Percentiles rank a stretch among this genome's conserved stretches.
Conservation (phyloP, 2,797 vertebrate genomes). For the Sciurus vulgaris region DNA sequence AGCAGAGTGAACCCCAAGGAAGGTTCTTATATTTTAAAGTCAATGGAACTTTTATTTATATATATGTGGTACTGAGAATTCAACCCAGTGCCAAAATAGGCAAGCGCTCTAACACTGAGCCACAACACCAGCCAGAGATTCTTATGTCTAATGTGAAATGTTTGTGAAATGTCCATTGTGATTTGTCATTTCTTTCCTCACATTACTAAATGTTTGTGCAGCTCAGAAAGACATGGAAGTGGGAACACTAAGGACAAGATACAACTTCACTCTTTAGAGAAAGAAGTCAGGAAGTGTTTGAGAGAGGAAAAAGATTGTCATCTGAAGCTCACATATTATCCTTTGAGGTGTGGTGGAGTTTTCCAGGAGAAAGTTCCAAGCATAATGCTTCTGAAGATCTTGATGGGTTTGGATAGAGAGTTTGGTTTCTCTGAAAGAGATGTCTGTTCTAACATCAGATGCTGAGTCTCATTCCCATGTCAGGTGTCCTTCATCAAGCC, state of each 20-base stretch:
- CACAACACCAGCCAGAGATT: background rate
- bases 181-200: background rate
- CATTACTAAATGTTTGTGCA: background rate
- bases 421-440: background rate
- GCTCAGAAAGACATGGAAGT: background rate
- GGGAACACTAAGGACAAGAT: background rate
- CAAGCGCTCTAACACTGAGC: too few relatives aligned
- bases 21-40: too few relatives aligned
- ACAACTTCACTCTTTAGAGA: background rate
- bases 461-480: background rate
- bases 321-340: background rate
- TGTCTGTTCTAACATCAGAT: background rate
- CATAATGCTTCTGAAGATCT: background rate
- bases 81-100: too few relatives aligned
- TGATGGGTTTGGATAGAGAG: background rate
- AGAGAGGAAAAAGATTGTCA: background rate
- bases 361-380: background rate
- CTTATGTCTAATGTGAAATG: too few relatives aligned
- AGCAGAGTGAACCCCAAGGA: background rate
- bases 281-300: background rate
- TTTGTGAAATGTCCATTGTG: too few relatives aligned
- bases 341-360: background rate
- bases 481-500: accelerated
- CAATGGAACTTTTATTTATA: too few relatives aligned
- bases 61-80: too few relatives aligned